phyloP scores from a whole-genome alignment of 2,888 invertebrate genomes.

The Pterostichus madidus region DNA sequence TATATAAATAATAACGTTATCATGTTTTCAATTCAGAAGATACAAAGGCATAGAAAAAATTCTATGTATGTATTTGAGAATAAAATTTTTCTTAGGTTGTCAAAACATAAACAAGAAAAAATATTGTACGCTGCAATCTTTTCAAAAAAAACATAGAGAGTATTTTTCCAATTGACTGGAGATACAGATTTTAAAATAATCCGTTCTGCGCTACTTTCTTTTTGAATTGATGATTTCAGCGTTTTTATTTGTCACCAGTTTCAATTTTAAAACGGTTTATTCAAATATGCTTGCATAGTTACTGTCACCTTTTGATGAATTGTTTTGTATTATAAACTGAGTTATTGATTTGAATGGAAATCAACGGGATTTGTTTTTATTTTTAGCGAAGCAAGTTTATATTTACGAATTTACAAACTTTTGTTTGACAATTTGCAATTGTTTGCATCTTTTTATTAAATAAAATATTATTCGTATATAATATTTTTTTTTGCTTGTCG shows the following conservation, averaged over 20 bases:
- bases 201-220: background rate
- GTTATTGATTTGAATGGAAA: too few species aligned
- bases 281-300: background rate
- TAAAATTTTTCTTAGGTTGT: background rate
- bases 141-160: background rate
- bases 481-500: too few species aligned
- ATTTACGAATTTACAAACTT: too few species aligned
- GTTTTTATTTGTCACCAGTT: too few species aligned
- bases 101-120: conserved; percentile 6
- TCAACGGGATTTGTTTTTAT: too few species aligned
- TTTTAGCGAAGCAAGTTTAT: too few species aligned
- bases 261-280: conserved; percentile 4
- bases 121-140: background rate
- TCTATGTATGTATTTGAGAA: background rate
- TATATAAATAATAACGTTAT: too few species aligned
- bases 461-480: too few species aligned
- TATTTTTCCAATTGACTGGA: background rate
- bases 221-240: conserved; percentile 27
- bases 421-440: too few species aligned
- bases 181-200: background rate
- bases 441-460: too few species aligned
- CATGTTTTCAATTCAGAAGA: too few species aligned
- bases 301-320: background rate
- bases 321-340: too few species aligned
- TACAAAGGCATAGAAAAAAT: background rate